Conservation (phyloP, 1,140 invertebrate species). For the Zelostemma sp. region DNA sequence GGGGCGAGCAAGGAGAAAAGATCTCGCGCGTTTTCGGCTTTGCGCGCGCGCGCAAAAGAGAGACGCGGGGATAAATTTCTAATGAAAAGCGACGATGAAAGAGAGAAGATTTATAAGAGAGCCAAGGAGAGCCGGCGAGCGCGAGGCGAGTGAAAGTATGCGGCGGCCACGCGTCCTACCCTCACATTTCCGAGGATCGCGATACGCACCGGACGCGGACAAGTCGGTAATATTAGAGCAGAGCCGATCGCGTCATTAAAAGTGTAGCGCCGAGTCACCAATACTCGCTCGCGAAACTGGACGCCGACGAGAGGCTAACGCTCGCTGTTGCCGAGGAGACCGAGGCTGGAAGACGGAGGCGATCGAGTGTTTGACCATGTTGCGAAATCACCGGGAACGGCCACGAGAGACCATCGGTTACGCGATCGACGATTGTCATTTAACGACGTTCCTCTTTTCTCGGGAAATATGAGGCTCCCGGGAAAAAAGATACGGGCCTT, state of each 20-base stretch:
- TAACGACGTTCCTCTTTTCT: constrained; percentile 4
- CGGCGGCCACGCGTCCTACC: constrained; percentile 30
- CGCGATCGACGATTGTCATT: constrained; percentile 25
- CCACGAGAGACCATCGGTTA: constrained; percentile 35
- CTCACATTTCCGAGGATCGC: constrained; percentile 36
- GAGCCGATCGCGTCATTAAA: constrained; percentile 30
- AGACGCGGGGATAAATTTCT: not conserved
- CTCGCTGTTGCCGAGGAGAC: not conserved
- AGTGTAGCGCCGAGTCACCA: constrained; percentile 33
- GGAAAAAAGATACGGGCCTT: too few relatives aligned
- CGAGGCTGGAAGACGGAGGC: not conserved
- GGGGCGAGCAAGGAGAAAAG: not conserved
- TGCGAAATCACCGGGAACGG: constrained; percentile 29
- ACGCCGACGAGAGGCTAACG: constrained; percentile 20
- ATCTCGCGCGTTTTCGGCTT: not conserved
- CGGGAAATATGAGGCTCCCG: too few relatives aligned
- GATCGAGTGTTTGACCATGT: constrained; percentile 27
- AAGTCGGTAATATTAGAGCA: constrained; percentile 15
- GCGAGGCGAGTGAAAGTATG: constrained; percentile 30
- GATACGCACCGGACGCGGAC: constrained; percentile 23
- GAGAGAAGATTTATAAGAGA: constrained; percentile 32
- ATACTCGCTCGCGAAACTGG: constrained; percentile 23
- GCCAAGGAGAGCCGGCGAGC: constrained; percentile 12
- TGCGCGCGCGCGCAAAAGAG: not conserved
- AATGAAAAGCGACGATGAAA: constrained; percentile 17